Evolutionary conservation across 1,140 invertebrate genomes (phyloP), one percentile per base, ranked within the genome.

Genomic region (Pissodes strobi): DNA sequence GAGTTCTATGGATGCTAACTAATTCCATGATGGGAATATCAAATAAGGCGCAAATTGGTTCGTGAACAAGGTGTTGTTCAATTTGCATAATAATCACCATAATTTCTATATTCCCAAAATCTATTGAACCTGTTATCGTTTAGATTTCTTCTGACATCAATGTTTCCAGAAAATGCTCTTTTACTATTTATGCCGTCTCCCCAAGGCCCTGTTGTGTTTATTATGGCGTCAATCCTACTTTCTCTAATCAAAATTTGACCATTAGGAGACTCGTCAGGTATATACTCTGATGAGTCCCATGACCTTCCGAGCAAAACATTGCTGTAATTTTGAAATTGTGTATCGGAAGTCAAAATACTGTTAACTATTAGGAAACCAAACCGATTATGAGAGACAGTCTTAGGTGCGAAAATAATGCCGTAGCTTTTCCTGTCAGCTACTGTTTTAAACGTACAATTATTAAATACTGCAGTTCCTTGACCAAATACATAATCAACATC

Each of bases 61-160:
- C n/a, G n/a, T n/a, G n/a, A n/a, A n/a, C n/a, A n/a, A n/a, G n/a
- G n/a, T n/a, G n/a, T n/a, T n/a, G n/a, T n/a, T n/a, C n/a, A n/a
- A n/a, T n/a, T n/a, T n/a, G n/a, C n/a, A n/a, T n/a, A n/a, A n/a
- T n/a, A n/a, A n/a, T n/a, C n/a, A n/a, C n/a, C n/a, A n/a, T n/a
- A n/a, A 48, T 23, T 61, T 25, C 27, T 51, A 3, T 51, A 61
- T 17, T 61, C 46, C 58, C 30, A 61, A 17, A 51, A 49, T 41
- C 58, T 61, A 21, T 61, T 61, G 17, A 17, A 41, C 2, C 10
- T 52, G 18, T 61, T 52, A 27, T 61, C 58, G 5, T 61, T 38
- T 1, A 61, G 12, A 41, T 61, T 23, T 52, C 46, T 25, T 25
- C 52, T 18, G 23, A 3, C 1, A 10, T 51, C 19, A 21, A 27